Percentiles rank a stretch among this genome's conserved stretches.
These are phyloP conservation scores for Aporrectodea caliginosa DNA, from an alignment of 1,140 invertebrate species.

Conservation along the genomic window DNA sequence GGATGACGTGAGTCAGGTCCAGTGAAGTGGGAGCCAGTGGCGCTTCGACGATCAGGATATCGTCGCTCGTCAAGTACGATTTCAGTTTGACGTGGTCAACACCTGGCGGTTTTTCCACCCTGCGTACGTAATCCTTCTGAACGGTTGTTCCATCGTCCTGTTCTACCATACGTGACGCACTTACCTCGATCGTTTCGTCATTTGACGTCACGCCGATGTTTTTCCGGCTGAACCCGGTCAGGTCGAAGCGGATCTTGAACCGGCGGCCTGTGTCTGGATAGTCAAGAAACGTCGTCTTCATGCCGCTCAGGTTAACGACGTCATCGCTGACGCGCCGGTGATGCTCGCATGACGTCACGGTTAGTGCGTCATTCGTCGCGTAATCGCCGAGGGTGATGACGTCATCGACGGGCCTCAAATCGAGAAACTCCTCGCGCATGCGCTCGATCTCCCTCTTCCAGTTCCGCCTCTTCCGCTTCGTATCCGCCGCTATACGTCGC, in stretches of 20 bases:
- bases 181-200: slow-evolving; percentile 21
- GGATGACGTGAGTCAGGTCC: background rate
- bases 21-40: slow-evolving; percentile 12
- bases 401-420: slow-evolving; percentile 22
- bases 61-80: slow-evolving; percentile 23
- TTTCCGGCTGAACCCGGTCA: slow-evolving; percentile 7
- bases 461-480: slow-evolving; percentile 19
- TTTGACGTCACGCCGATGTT: slow-evolving; percentile 22
- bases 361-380: slow-evolving; percentile 12
- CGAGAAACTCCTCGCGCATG: slow-evolving; percentile 32
- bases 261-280: slow-evolving; percentile 23
- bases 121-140: slow-evolving; percentile 14
- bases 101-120: slow-evolving; percentile 18
- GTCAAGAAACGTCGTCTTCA: slow-evolving; percentile 18
- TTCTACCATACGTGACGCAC: slow-evolving; percentile 4
- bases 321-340: slow-evolving; percentile 5
- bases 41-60: slow-evolving; percentile 23
- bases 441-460: slow-evolving; percentile 31
- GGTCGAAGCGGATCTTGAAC: slow-evolving; percentile 31
- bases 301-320: background rate
- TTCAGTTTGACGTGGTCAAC: slow-evolving; percentile 21
- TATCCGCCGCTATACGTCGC: slow-evolving; percentile 26
- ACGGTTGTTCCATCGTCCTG: background rate
- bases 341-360: too few relatives aligned
- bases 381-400: background rate